Evolutionary conservation across 1,140 invertebrate species (phyloP).

Genomic region (Dolichoris vasculosae): DNA sequence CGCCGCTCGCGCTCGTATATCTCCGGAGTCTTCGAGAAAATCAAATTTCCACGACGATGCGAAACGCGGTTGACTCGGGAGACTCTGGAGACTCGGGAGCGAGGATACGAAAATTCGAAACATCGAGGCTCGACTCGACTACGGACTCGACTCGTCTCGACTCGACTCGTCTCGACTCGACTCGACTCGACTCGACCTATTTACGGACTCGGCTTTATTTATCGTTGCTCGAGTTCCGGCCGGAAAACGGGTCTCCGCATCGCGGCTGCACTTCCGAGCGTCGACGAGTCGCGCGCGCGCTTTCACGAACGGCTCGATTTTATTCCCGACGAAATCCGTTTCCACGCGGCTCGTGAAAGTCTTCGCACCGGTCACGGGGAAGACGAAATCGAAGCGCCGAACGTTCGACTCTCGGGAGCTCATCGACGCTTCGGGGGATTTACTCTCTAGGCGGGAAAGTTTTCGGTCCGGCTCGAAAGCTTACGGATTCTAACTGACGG

Average conservation of each 20-base stretch:
- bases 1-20: neutral
- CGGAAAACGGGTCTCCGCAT: neutral
- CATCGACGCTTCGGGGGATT: neutral
- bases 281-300: neutral
- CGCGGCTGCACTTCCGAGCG: neutral
- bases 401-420: neutral
- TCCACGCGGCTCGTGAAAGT: constrained; percentile 36
- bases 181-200: neutral
- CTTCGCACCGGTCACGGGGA: neutral
- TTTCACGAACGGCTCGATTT: constrained; percentile 33
- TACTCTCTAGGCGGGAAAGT: neutral
- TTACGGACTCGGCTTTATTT: neutral
- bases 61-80: neutral
- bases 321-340: constrained; percentile 29
- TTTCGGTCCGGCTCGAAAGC: neutral
- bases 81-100: no score
- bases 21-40: neutral
- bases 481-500: no score
- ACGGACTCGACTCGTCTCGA: no score
- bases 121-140: no score
- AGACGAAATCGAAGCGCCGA: constrained; percentile 12
- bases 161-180: no score
- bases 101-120: no score
- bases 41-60: neutral
- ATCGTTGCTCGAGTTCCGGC: neutral